phyloP scores from a whole-genome alignment of 2,113 vertebrate genomes.

The Tragelaphus scriptus region DNA sequence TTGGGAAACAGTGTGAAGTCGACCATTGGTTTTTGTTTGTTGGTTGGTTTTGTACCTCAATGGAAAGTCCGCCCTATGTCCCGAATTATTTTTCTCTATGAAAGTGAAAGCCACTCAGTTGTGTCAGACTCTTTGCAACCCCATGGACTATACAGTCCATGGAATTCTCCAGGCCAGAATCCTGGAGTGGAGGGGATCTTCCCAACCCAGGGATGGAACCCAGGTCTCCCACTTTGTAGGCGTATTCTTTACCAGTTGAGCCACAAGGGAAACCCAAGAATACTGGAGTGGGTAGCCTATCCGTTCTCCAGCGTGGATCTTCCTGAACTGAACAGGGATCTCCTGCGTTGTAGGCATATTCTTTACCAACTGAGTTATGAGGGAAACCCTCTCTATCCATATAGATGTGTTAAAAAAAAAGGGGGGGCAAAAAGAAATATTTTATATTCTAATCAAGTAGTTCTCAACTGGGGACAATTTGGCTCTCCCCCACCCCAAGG shows the following conservation, averaged over 20 bases:
- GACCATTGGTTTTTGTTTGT: not conserved
- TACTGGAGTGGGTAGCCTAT: not conserved
- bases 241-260: not conserved
- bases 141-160: not conserved
- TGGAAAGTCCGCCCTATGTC: not conserved
- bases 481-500: not conserved
- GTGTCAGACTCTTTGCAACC: not conserved
- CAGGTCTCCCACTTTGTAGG: not conserved
- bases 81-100: not conserved
- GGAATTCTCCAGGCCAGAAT: not conserved
- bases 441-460: not conserved
- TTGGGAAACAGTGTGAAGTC: not conserved
- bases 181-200: not conserved
- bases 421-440: not conserved
- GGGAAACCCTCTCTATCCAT: not conserved
- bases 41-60: not conserved
- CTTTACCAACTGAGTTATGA: too few relatives aligned
- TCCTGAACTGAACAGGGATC: too few relatives aligned
- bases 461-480: not conserved
- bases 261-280: not conserved
- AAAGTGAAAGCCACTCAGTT: not conserved
- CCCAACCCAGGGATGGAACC: not conserved
- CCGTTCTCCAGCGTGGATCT: not conserved
- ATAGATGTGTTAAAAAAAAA: not conserved
- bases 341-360: not conserved